These are phyloP conservation scores for Percina caprodes DNA, from an alignment of 2,113 vertebrate species.

Conservation along the genomic window DNA sequence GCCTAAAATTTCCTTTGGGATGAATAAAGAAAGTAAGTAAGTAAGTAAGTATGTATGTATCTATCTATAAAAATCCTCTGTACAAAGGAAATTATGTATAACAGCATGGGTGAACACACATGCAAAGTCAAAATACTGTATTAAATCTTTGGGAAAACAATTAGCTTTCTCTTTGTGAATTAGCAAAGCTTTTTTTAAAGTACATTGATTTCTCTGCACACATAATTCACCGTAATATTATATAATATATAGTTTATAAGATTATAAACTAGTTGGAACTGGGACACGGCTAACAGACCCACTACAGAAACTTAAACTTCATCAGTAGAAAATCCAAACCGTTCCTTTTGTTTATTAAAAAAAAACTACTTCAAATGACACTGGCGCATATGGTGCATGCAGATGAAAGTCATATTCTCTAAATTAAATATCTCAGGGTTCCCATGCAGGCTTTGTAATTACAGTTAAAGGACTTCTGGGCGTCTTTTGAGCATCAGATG, in stretches of 20 bases:
- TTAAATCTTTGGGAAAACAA: background rate
- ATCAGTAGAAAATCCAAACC: background rate
- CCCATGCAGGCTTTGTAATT: background rate
- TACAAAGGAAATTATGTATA: no score
- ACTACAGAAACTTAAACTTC: background rate
- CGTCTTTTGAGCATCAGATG: conserved; percentile 7
- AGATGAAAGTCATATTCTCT: background rate
- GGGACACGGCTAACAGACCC: background rate
- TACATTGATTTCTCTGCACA: no score
- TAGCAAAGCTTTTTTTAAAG: background rate
- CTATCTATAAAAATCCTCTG: no score
- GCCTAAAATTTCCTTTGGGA: no score
- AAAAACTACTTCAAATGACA: background rate
- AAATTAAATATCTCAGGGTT: background rate
- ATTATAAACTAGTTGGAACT: background rate
- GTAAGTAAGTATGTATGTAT: no score
- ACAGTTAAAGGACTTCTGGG: background rate
- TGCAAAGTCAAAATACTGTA: background rate
- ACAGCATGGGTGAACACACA: background rate
- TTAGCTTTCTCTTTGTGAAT: background rate
- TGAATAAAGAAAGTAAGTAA: no score
- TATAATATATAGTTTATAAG: background rate
- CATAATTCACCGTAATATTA: background rate
- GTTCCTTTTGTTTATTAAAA: background rate
- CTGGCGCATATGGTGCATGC: background rate